Evolutionary conservation across 2,113 vertebrate species (phyloP).

Genomic region (Eudyptes chrysolophus): DNA sequence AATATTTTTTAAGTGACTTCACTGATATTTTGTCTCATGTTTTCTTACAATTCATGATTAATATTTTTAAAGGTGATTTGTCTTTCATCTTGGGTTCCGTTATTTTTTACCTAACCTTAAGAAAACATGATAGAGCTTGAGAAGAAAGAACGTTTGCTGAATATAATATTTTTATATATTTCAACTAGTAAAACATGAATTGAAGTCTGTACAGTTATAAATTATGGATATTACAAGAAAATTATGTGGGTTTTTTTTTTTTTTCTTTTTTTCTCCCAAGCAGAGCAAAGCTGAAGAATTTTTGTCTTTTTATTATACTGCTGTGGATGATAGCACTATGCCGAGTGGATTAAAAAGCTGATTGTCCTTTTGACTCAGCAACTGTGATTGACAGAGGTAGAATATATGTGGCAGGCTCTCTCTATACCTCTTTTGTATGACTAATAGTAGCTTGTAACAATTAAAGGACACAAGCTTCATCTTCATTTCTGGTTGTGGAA

Average conservation of each 20-base stretch:
- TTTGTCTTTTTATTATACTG: background rate
- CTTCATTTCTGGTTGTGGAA: background rate
- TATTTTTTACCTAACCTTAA: background rate
- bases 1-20: constrained; percentile 45
- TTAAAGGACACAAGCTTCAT: background rate
- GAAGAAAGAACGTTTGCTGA: background rate
- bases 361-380: background rate
- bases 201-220: background rate
- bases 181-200: background rate
- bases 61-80: constrained; percentile 44
- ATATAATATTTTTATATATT: background rate
- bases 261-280: background rate
- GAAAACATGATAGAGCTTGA: background rate
- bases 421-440: background rate
- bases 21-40: constrained; percentile 24
- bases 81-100: constrained; percentile 5
- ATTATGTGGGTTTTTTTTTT: background rate
- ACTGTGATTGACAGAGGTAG: background rate
- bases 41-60: constrained; percentile 14
- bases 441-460: background rate
- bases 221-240: background rate
- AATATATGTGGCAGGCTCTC: background rate
- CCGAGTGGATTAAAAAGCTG: background rate
- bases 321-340: background rate
- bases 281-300: background rate